Percentiles rank a stretch among this genome's conserved stretches.
These are phyloP conservation scores for Schizopygopsis pylzovi DNA, from an alignment of 2,797 vertebrate genomes.

Conservation along the genomic window DNA sequence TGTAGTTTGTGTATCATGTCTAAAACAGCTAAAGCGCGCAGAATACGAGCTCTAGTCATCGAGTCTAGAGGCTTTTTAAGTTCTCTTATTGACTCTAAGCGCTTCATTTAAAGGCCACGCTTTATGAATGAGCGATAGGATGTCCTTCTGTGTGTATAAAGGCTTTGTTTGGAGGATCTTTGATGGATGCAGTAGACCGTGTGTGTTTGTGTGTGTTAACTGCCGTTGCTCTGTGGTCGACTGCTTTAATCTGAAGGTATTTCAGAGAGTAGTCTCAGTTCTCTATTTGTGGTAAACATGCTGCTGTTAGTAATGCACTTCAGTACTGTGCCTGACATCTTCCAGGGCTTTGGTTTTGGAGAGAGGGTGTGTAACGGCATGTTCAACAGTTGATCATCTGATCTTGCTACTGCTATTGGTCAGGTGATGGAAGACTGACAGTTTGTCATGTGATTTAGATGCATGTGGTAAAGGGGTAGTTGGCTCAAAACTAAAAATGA, in stretches of 20 bases:
- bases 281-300: slow-evolving; percentile 67
- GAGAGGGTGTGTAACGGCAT: slow-evolving; percentile 57
- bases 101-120: slow-evolving; percentile 19
- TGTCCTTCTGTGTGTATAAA: slow-evolving; percentile 43
- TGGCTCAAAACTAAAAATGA: not conserved
- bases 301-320: slow-evolving; percentile 70
- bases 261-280: slow-evolving; percentile 59
- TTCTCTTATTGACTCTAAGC: slow-evolving; percentile 32
- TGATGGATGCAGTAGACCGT: slow-evolving; percentile 5
- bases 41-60: slow-evolving; percentile 21
- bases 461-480: slow-evolving; percentile 31
- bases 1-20: too few relatives aligned
- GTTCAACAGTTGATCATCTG: slow-evolving; percentile 60
- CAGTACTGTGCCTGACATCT: not conserved
- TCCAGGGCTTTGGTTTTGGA: slow-evolving; percentile 32
- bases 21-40: not conserved
- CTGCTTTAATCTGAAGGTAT: slow-evolving; percentile 73
- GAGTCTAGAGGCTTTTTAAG: slow-evolving; percentile 43
- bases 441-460: slow-evolving; percentile 70
- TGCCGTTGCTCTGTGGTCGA: slow-evolving; percentile 38
- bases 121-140: slow-evolving; percentile 37
- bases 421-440: slow-evolving; percentile 47
- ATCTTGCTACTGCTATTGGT: slow-evolving; percentile 54
- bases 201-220: slow-evolving; percentile 40
- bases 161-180: slow-evolving; percentile 29